Percentiles rank a stretch among this genome's conserved stretches.
Conservation (phyloP, 1,140 invertebrate species). For the Argopecten irradians region DNA sequence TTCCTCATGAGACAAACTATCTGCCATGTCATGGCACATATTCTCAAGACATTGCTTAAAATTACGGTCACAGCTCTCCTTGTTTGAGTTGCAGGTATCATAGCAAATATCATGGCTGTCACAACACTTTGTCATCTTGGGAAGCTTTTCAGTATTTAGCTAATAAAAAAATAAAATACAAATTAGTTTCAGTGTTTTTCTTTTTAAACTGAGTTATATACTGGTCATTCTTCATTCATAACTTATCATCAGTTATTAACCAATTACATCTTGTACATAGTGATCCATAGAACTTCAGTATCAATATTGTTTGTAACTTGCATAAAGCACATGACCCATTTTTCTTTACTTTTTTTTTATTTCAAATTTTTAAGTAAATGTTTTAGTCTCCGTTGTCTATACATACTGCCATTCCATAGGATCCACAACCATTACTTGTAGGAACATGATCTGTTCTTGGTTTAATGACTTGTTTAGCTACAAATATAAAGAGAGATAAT, state of each 20-base stretch:
- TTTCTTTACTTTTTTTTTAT: too few species aligned
- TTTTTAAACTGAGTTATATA: too few species aligned
- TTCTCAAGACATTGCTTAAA: slow-evolving; percentile 91
- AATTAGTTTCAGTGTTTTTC: too few species aligned
- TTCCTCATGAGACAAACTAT: slow-evolving; percentile 13
- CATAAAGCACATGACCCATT: too few species aligned
- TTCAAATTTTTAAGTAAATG: too few species aligned
- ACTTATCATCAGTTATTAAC: too few species aligned
- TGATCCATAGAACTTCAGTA: too few species aligned
- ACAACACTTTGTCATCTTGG: slow-evolving; percentile 91
- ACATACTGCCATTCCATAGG: slow-evolving; percentile 79
- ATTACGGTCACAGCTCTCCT: slow-evolving; percentile 90
- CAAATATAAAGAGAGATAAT: background rate
- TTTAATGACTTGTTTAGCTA: slow-evolving; percentile 33
- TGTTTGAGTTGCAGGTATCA: slow-evolving; percentile 90
- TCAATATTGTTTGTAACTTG: too few species aligned
- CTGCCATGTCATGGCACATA: slow-evolving; percentile 83
- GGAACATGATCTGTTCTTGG: slow-evolving; percentile 85
- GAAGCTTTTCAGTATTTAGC: slow-evolving; percentile 86
- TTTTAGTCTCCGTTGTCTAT: too few species aligned
- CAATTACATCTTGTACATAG: too few species aligned
- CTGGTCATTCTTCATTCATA: too few species aligned
- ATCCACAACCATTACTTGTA: slow-evolving; percentile 88
- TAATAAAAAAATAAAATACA: slow-evolving; percentile 77
- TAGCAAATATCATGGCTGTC: slow-evolving; percentile 92